Evolutionary conservation across 2,113 vertebrate species (phyloP).

Genomic region (Crotalus viridis): DNA sequence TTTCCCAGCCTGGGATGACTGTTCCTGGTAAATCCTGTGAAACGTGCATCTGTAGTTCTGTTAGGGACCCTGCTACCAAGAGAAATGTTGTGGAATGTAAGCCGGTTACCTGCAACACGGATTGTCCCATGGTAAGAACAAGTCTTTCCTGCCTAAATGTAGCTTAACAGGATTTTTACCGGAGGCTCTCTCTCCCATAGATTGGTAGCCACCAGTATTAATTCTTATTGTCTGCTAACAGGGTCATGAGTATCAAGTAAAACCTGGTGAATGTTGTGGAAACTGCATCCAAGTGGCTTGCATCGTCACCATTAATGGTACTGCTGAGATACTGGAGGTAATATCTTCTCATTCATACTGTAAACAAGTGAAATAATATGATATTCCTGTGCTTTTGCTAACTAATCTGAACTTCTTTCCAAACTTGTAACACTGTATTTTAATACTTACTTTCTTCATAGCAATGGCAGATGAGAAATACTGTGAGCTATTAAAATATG

Average conservation of each 20-base stretch:
- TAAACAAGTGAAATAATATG: not conserved
- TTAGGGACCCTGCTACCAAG: slow-evolving; percentile 47
- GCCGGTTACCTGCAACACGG: slow-evolving; percentile 59
- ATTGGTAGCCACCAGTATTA: not conserved
- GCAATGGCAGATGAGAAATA: not conserved
- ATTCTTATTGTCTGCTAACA: slow-evolving; percentile 42
- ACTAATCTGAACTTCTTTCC: not conserved
- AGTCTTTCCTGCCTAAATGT: not conserved
- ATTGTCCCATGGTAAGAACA: slow-evolving; percentile 69
- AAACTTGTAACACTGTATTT: not conserved
- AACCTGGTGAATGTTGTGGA: slow-evolving; percentile 78
- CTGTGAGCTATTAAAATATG: not conserved
- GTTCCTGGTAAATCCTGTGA: slow-evolving; percentile 24
- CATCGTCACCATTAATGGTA: slow-evolving; percentile 53
- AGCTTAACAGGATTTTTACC: not conserved
- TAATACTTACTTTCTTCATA: not conserved
- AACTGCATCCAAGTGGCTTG: slow-evolving; percentile 75
- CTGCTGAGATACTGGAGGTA: slow-evolving; percentile 58
- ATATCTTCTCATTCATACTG: slow-evolving; percentile 13
- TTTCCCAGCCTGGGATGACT: slow-evolving; percentile 8
- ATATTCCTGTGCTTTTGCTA: not conserved
- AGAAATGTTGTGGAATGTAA: slow-evolving; percentile 63
- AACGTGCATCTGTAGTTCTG: slow-evolving; percentile 73
- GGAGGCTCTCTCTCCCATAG: not conserved
- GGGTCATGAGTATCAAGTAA: slow-evolving; percentile 69